These are phyloP conservation scores for Hyposmocoma kahamanoa DNA, from an alignment of 1,140 invertebrate genomes.

Conservation along the genomic window DNA sequence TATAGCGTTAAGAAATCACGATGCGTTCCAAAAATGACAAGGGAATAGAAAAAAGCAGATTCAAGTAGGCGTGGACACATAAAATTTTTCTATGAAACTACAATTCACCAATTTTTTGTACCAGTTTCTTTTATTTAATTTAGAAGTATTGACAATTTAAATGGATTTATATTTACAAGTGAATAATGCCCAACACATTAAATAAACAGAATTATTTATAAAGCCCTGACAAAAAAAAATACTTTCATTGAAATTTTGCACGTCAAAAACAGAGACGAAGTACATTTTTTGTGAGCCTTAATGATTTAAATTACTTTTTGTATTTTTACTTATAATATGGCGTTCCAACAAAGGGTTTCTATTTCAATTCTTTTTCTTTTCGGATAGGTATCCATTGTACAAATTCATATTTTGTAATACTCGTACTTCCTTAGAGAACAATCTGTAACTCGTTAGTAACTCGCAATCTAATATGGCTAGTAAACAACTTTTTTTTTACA, in stretches of 20 bases:
- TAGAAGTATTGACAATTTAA: not conserved
- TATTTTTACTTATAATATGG: too few species aligned
- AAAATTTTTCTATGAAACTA: not conserved
- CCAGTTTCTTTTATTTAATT: not conserved
- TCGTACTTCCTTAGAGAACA: too few species aligned
- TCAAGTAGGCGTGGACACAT: not conserved
- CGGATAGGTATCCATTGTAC: too few species aligned
- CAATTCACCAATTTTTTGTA: not conserved
- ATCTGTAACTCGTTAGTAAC: too few species aligned
- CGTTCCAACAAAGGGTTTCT: too few species aligned
- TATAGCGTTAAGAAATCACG: not conserved
- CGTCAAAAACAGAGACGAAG: not conserved
- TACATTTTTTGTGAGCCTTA: not conserved
- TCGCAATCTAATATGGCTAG: too few species aligned
- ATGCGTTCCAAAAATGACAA: not conserved
- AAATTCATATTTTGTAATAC: too few species aligned
- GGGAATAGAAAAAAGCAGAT: not conserved
- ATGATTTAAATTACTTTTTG: too few species aligned
- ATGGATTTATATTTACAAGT: not conserved
- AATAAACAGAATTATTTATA: not conserved
- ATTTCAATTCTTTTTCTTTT: too few species aligned
- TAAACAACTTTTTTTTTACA: too few species aligned
- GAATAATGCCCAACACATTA: not conserved
- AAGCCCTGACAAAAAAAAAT: not conserved
- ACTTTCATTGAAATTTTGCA: not conserved